Evolutionary conservation across 2,888 invertebrate genomes (phyloP).

Genomic region (Pachycephus smyrnensis): DNA sequence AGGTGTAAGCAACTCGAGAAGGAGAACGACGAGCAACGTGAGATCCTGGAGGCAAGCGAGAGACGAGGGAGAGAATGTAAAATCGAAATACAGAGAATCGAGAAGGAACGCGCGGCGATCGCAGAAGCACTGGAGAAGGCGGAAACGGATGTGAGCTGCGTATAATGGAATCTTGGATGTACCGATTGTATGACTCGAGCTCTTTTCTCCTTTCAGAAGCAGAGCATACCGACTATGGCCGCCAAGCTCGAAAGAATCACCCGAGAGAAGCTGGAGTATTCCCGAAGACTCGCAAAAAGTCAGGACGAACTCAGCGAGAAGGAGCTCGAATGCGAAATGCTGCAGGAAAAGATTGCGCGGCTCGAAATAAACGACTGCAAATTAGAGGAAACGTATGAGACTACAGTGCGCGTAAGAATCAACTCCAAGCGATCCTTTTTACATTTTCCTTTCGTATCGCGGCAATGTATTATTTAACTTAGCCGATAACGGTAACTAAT

Average conservation of each 20-base stretch:
- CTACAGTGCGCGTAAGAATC: slow-evolving; percentile 31
- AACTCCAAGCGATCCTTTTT: neutral
- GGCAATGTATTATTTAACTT: neutral
- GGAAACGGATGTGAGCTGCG: slow-evolving; percentile 31
- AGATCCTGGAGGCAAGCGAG: slow-evolving; percentile 30
- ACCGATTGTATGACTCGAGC: no score
- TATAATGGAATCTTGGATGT: no score
- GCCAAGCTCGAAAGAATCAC: slow-evolving; percentile 30
- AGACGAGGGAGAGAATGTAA: slow-evolving; percentile 32
- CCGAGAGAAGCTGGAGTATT: slow-evolving; percentile 34
- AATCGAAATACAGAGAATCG: slow-evolving; percentile 31
- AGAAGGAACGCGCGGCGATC: slow-evolving; percentile 34
- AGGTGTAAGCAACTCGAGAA: slow-evolving; percentile 34
- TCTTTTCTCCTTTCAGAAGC: slow-evolving; percentile 26
- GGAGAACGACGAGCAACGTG: slow-evolving; percentile 44
- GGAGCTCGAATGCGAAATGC: slow-evolving; percentile 31
- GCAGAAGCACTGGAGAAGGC: slow-evolving; percentile 33
- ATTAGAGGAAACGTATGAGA: slow-evolving; percentile 36
- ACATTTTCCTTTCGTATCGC: neutral
- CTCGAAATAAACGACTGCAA: slow-evolving; percentile 26
- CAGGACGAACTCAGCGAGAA: slow-evolving; percentile 33
- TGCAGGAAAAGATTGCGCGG: slow-evolving; percentile 33
- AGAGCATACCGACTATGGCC: slow-evolving; percentile 29
- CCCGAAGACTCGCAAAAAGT: slow-evolving; percentile 24
- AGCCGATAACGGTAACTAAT: no score